Base-by-base conservation (phyloP, 2,113 vertebrate species). In the Archocentrus centrarchus region DNA sequence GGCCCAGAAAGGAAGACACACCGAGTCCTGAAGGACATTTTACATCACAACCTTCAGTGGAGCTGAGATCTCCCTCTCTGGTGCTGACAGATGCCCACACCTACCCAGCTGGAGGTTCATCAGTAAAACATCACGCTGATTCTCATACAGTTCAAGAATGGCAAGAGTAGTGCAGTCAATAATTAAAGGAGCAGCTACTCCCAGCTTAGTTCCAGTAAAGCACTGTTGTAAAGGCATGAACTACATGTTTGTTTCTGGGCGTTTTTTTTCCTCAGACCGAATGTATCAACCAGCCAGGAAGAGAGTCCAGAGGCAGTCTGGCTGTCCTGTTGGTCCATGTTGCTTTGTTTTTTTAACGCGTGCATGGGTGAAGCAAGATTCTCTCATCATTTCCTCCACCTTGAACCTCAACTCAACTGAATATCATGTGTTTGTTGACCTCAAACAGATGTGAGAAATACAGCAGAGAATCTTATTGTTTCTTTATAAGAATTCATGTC, bases 11-110 rank as follows among this genome's bases (percentile, higher is more conserved):
- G 57, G 70, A 50, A 35, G 55, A 22, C 50, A 63, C 9, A 13
- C 27, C 50, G 41, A 81, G 63, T 88, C 76, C 17, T 76, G 57
- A 5, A 63, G 14, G 84, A 86, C 77, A 59, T 63, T 79, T 90
- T n/a, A 75, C 83, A 53, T 32, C 41, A 84, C 76, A 78, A 27
- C 53, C 55, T 79, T 89, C 83, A 88, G 88, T 82, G 84, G 37
- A 79, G 70, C 59, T n/a, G n/a, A 87, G 22, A 57, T 64, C 53
- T 78, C 57, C 55, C 41, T 58, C 78, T 61, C 47, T 24, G 13
- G 11, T 62, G 73, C 68, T 79, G 62, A 83, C 64, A 85, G 70
- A 80, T 30, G 44, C 62, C 83, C 75, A 81, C 85, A 50, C 64
- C 62, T 39, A 47, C 53, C 15, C 62, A 91, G 78, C 75, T 70